phyloP scores from a whole-genome alignment of 2,888 invertebrate species.

The Nematopogon swammerdamellus region DNA sequence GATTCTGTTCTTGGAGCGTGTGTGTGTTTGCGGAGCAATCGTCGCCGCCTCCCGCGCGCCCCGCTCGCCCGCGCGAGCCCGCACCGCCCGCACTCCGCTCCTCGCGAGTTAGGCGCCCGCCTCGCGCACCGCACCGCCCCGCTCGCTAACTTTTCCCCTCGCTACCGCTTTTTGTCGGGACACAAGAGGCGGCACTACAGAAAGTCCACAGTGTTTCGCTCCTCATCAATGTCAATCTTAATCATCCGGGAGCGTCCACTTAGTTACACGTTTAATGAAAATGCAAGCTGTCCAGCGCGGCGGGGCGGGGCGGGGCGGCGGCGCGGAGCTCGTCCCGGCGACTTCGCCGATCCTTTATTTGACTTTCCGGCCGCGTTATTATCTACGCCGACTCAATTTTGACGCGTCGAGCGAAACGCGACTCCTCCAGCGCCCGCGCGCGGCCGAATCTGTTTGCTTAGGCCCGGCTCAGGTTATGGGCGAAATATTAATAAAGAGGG shows the following conservation, averaged over 20 bases:
- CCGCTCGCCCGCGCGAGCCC: slow-evolving; percentile 26
- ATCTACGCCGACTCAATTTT: slow-evolving; percentile 46
- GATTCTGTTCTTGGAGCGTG: slow-evolving; percentile 26
- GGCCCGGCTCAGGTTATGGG: slow-evolving; percentile 38
- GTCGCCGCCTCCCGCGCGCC: slow-evolving; percentile 45
- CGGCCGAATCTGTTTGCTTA: slow-evolving; percentile 50
- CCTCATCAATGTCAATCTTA: slow-evolving; percentile 13
- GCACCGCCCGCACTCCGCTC: slow-evolving; percentile 20
- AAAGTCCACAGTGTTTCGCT: slow-evolving; percentile 14
- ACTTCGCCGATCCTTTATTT: slow-evolving; percentile 45
- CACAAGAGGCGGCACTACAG: slow-evolving; percentile 39
- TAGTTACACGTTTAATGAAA: slow-evolving; percentile 37
- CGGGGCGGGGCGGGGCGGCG: too few species aligned
- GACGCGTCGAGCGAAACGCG: slow-evolving; percentile 50
- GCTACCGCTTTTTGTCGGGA: slow-evolving; percentile 27
- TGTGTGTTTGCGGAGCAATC: slow-evolving; percentile 34
- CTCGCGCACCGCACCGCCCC: slow-evolving; percentile 24
- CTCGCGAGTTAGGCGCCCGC: slow-evolving; percentile 12
- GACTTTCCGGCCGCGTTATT: slow-evolving; percentile 46
- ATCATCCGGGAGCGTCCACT: slow-evolving; percentile 35
- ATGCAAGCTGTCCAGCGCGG: slow-evolving; percentile 41
- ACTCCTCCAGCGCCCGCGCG: slow-evolving; percentile 51
- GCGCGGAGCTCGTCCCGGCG: too few species aligned
- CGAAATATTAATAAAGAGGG: slow-evolving; percentile 38
- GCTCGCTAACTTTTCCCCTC: slow-evolving; percentile 16